Base-by-base conservation (phyloP, 2,888 invertebrate genomes). In the Apantesis nais region DNA sequence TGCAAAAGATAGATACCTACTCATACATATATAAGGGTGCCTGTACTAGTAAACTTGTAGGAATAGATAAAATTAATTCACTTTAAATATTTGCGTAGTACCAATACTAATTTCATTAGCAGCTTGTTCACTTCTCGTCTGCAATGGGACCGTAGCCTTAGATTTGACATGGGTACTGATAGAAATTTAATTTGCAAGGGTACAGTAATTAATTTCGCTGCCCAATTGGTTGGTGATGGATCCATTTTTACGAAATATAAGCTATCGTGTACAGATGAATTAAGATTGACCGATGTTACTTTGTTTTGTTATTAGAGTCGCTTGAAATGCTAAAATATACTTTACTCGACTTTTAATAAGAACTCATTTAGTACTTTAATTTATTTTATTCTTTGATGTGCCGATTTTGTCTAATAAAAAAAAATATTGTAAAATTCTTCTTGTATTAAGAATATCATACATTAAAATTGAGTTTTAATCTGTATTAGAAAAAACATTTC, bases 151-250 rank as follows among this genome's bases (percentile, higher is more conserved):
- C 29, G 8, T 5, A 31, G 8, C 34, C 16, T 52, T 37, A 34
- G 8, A 52, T 65, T 73, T 67, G 65, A 70, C 65, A 58, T 55
- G 70, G 70, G 67, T 73, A 71, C 67, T 60, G 74, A 76, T 74
- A 61, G 70, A 68, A 72, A 66, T 80, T 77, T 75, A 76, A 74
- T 81, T 74, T 74, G 48, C 60, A 73, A 68, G 75, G 79, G 67
- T 72, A n/a, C 25, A 25, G 65, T 77, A 80, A 82, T 82, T 82
- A 80, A 80, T 80, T 80, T 73, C 22, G 64, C 41, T 62, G 62
- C 52, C 22, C 31, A 31, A 48, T 67, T 70, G 63, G 44, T 25
- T n/a, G 39, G 48, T 37, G 41, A 14, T 44, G 29, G 64, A 61
- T 68, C 39, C 61, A 61, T 71, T 71, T 71, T 62, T 61, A 14